Evolutionary conservation across 2,113 vertebrate genomes (phyloP), one percentile per base, ranked within the genome.

Genomic region (Amphiprion ocellaris): DNA sequence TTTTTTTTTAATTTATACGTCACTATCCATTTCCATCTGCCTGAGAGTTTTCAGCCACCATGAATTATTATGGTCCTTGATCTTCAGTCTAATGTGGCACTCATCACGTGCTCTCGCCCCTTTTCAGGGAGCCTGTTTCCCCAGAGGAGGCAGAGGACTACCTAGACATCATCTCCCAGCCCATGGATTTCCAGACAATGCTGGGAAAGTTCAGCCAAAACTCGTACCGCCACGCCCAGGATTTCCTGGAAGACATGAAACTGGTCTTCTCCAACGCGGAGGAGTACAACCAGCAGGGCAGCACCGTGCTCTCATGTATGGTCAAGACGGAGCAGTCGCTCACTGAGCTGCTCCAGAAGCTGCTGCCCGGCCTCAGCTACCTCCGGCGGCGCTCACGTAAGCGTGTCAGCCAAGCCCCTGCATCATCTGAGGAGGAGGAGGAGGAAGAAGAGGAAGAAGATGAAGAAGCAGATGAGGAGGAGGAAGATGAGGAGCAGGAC

Each of bases 131-230:
- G 94, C 97, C 98, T 0, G 97, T 98, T 84, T 98, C 97, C 12
- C 74, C 89, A 0, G 97, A 98, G 0, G 97, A 99, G 89, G 97
- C 97, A 0, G 97, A 98, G 89, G 97, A 97, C 92, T 99, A 99
- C 91, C 94, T 96, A 46, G 97, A 99, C 28, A 94, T 99, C 61
- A 97, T 99, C 89, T 92, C 94, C 65, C 94, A 90, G 69, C 97
- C 98, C 39, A 98, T 99, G 98, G 98, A 99, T 92, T 97, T 99
- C 87, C 96, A 97, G 94, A 99, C 97, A 1, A 98, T 99, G 95
- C 96, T 96, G 93, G 94, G 88, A 82, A 99, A 99, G 85, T 97
- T 97, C 60, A 94, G 94, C 9, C 96, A 96, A 4, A 94, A 95
- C 52, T 85, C 64, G 49, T 99, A 99, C 86, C 96, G 96, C 47